Base-by-base conservation (phyloP, 2,797 vertebrate species). In the Dromococcyx pavoninus region DNA sequence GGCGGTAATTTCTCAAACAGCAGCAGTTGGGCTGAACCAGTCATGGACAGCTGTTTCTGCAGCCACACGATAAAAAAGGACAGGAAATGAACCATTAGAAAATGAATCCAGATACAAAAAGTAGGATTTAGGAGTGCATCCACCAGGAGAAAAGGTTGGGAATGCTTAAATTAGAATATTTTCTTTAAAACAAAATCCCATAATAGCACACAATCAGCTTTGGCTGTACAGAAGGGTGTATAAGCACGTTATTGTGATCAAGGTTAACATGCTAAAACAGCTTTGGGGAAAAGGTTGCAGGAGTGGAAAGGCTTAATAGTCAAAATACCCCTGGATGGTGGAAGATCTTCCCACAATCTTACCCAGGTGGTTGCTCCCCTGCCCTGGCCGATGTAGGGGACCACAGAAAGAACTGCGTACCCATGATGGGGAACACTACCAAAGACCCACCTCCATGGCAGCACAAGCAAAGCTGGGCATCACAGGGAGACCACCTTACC, bases 321-420 rank as follows among this genome's bases (percentile, higher is more conserved):
- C 44, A 46, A 79, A 69, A 33, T 33, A 27, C 15, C 54, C 28
- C 28, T 70, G 33, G 10, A 15, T 0, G 0, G 18, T 24, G 10
- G 43, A 70, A 88, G 30, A 83, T 1, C 8, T 73, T 76, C 48
- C 43, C 48, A 57, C 23, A 30, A 27, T 37, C 48, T 88, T 4
- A 48, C 21, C 16, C 39, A 58, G 32, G 25, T 37, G 15, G 30
- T 44, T 44, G 32, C 4, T 86, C 17, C 24, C 17, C 19, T 81
- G 28, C 17, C n/a, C 46, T 70, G 25, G n/a, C 16, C 79, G 37
- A 43, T 0, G 0, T 0, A 15, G 6, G 6, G 5, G 6, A 21
- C 4, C 23, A 43, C 7, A 56, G 33, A 37, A 85, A 79, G 11
- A 13, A 25, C 11, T 0, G 0, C 25, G 24, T 32, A 21, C 9